Evolutionary conservation across 2,797 vertebrate species (phyloP), one percentile per base, ranked within the genome.

Genomic region (Paramormyrops hopkinsi): DNA sequence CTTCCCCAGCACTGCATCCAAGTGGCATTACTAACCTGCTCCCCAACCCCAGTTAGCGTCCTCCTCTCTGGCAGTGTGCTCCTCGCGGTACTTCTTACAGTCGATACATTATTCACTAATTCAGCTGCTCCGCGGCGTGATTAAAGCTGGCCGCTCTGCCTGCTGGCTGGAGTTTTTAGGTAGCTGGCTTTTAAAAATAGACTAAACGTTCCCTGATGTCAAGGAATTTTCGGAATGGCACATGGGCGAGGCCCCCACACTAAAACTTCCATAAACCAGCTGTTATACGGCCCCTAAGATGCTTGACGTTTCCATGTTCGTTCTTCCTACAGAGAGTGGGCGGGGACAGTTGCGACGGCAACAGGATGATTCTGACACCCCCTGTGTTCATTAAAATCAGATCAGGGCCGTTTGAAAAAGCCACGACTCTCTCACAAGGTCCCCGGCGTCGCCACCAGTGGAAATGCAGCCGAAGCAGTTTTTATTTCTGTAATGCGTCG

Each of bases 131-230:
- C 14, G 3, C 8, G 29, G 33, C 33, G 29, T 25, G 50, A 37
- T 59, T 87, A 17, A 86, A 86, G 83, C 46, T 25, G 4, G 11
- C 46, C 4, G 25, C 25, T 37, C 25, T 85, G 50, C 83, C 33
- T 9, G 11, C 83, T 12, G 2, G 4, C 11, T 53, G 22, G 9
- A 86, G 83, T 29, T 51, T 14, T 11, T 79, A n/a, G 73, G 73
- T 19, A 48, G 25, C n/a, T 6, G 50, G 50, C 33, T 50, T 33
- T 86, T 86, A 86, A 86, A 86, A 86, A 86, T 86, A 86, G 83
- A 53, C 83, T 29, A 86, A 86, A 86, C 6, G 11, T 4, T 29
- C 25, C 83, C 48, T 7, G n/a, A 54, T 37, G 48, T 54, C 83
- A 86, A 54, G 48, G 83, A 86, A 86, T 86, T 86, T 53, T 54